Base-by-base conservation (phyloP, 2,888 invertebrate genomes). In the Neuroscelio doddi region DNA sequence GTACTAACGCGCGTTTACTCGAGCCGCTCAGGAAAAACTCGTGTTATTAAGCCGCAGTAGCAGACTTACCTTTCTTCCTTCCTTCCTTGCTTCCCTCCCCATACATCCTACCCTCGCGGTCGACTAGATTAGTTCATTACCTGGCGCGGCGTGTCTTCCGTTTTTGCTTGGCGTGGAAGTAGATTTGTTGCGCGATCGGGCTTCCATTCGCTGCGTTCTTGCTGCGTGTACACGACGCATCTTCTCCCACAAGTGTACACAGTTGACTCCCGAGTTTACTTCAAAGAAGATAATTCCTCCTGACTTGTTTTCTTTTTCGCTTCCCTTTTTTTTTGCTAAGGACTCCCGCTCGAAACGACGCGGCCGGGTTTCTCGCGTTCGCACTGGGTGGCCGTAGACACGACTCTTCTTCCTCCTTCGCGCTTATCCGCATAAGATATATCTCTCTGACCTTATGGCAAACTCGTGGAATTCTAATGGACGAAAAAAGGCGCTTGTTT, bases 71-170 rank as follows among this genome's bases (percentile, higher is more conserved):
- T 59, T 64, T 38, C 34, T 30, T 38, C 30, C 55, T 32, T 45
- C 38, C 39, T 17, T 34, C 51, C 34, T 49, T 24, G 52, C 36
- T 29, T 24, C 30, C 36, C 32, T 50, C 30, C 52, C 36, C 16
- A 36, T n/a, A 29, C 59, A 24, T 57, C 63, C 30, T 34, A 44
- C 51, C 47, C 44, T 45, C 53, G 46, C 14, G 58, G 62, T 38
- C 53, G 65, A 74, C 77, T 74, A 80, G 82, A 82, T 82, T 82
- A 81, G 82, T 82, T 82, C 81, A 82, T 82, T 82, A 82, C 72
- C 75, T 73, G 71, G 72, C 76, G 58, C 73, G 73, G 73, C 78
- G 74, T 76, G 77, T 79, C 77, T 76, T 77, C 72, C 58, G 81
- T 82, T 82, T 82, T 81, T 82, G 78, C 77, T 47, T 52, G 16